Percentiles rank a stretch among this genome's conserved stretches.
These are phyloP conservation scores for Seladonia tumulorum DNA, from an alignment of 2,888 invertebrate genomes.

Conservation along the genomic window DNA sequence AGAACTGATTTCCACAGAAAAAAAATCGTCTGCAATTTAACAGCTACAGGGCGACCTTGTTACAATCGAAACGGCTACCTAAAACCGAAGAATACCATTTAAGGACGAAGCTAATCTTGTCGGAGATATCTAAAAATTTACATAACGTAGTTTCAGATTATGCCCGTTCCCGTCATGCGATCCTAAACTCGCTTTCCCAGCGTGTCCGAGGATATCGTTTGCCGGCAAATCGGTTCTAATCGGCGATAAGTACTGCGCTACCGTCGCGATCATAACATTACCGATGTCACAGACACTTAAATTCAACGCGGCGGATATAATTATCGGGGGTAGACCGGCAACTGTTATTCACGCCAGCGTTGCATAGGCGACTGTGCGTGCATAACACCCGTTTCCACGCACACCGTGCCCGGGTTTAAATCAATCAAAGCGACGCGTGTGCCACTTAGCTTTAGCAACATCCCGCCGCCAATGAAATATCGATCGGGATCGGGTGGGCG, in stretches of 20 bases:
- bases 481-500: constrained; percentile 42
- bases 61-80: no score
- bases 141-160: not conserved
- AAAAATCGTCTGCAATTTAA: no score
- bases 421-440: constrained; percentile 47
- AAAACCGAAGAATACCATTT: no score
- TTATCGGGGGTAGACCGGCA: constrained; percentile 17
- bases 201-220: not conserved
- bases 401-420: constrained; percentile 35
- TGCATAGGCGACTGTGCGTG: not conserved
- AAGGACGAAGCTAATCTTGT: no score
- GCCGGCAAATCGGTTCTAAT: constrained; percentile 19
- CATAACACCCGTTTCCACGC: constrained; percentile 21
- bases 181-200: not conserved
- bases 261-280: constrained; percentile 1
- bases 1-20: no score
- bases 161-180: not conserved
- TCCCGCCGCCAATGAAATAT: constrained; percentile 47
- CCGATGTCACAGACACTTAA: constrained; percentile 18
- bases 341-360: constrained; percentile 28
- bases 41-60: not conserved
- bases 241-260: not conserved
- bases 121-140: not conserved
- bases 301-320: constrained; percentile 25
- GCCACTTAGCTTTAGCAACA: constrained; percentile 47